Base-by-base conservation (phyloP, 2,113 vertebrate genomes). In the Serilophus lunatus region DNA sequence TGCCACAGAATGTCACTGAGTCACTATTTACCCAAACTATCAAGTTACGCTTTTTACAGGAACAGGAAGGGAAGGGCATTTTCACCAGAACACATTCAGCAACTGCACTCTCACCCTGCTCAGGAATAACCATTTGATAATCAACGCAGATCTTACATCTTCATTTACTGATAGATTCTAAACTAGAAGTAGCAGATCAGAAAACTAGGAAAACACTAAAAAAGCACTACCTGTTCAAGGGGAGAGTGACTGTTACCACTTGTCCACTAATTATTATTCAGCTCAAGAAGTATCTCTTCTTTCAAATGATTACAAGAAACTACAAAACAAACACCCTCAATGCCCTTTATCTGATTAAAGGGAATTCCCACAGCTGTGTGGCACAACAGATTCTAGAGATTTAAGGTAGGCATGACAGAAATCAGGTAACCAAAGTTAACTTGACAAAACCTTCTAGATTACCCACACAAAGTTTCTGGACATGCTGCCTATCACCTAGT, bases 191-290 rank as follows among this genome's bases (percentile, higher is more conserved):
- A 70, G 71, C 6, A 81, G 35, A 78, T 8, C 10, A 42, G 38
- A 85, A 79, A 7, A 63, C 4, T 3, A n/a, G 2, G 22, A 63
- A 60, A 69, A 71, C 4, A 40, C 9, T 26, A 47, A 82, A 85
- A 70, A 44, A 16, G 8, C 0, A 1, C 20, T 23, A 28, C 2
- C 8, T 38, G 12, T n/a, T 57, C 36, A 35, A n/a, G 8, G 28
- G 33, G 2, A 63, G 15, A 8, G 28, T 40, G 13, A 35, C 25
- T 36, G 29, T 35, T 53, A 40, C 10, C 17, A 35, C 18, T 50
- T 4, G 0, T 7, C 10, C 69, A 68, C 17, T 12, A 38, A 65
- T 3, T 36, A 33, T 31, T 54, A 75, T 91, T 56, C 35, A 57
- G 20, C 49, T 49, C 2, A 7, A 33, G 29, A 75, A 70, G 18